A percentile compares a stretch with the other conserved stretches of the same genome.
These are phyloP conservation scores for Pachycephala philippinensis DNA, from an alignment of 2,113 vertebrate genomes.

Conservation along the genomic window DNA sequence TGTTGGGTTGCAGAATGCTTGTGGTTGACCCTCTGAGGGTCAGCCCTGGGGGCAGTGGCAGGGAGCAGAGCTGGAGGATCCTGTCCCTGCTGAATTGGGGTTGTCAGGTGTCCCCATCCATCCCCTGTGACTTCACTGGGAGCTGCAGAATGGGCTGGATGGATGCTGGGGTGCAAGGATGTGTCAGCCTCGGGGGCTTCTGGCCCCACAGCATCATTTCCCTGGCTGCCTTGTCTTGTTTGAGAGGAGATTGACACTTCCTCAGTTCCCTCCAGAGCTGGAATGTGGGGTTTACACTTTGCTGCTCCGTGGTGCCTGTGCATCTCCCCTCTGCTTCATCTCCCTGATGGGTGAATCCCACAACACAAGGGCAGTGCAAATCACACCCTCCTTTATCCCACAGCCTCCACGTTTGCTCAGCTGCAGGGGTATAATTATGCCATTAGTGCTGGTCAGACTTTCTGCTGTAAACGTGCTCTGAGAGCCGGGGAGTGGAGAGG, in stretches of 20 bases:
- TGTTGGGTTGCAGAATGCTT: background rate
- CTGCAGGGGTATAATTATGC: background rate
- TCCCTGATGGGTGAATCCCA: background rate
- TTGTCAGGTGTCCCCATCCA: background rate
- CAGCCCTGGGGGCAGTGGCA: background rate
- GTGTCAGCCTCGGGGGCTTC: background rate
- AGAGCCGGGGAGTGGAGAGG: background rate
- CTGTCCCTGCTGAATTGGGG: background rate
- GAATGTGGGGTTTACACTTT: rapidly evolving
- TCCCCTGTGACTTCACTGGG: background rate
- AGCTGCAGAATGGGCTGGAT: background rate
- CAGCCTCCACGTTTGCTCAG: background rate
- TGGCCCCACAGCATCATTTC: background rate
- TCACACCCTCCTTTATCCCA: background rate
- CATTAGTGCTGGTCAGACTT: background rate
- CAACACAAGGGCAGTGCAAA: background rate
- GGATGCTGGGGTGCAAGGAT: background rate
- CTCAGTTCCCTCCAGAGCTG: background rate
- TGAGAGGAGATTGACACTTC: background rate
- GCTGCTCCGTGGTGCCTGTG: background rate
- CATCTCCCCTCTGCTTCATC: background rate
- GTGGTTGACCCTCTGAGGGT: background rate
- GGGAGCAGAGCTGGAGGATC: background rate
- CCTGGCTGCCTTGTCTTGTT: background rate
- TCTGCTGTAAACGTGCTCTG: background rate